Evolutionary conservation across 2,113 vertebrate species (phyloP).

Genomic region (Platichthys stellatus): DNA sequence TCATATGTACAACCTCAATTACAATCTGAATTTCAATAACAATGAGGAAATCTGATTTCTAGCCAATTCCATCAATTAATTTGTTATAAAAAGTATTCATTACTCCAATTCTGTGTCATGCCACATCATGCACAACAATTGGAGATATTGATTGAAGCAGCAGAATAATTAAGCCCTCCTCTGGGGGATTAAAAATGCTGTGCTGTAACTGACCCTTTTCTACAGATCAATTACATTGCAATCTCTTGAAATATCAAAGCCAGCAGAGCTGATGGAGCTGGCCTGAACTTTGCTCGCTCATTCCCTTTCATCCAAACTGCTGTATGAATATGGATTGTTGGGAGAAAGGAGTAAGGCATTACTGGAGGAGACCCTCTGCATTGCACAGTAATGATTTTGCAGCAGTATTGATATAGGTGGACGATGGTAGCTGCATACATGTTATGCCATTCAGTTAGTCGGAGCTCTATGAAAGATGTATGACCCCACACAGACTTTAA

Average conservation of each 20-base stretch:
- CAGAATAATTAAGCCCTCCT: slow-evolving; percentile 45
- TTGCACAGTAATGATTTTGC: too few species aligned
- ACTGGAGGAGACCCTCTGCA: too few species aligned
- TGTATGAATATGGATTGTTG: slow-evolving; percentile 56
- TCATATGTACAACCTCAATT: background rate
- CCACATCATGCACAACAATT: slow-evolving; percentile 44
- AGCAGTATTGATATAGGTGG: slow-evolving; percentile 33
- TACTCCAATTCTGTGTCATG: slow-evolving; percentile 12
- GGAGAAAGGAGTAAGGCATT: slow-evolving; percentile 21
- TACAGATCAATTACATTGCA: slow-evolving; percentile 43
- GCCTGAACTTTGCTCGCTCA: background rate
- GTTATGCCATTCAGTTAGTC: slow-evolving; percentile 42
- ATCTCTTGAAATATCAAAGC: background rate
- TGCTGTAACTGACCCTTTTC: slow-evolving; percentile 25
- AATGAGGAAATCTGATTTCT: background rate
- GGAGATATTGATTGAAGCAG: slow-evolving; percentile 41
- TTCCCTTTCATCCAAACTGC: slow-evolving; percentile 40
- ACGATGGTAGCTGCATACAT: slow-evolving; percentile 25
- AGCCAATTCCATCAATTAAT: slow-evolving; percentile 22
- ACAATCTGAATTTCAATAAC: background rate
- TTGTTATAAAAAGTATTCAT: slow-evolving; percentile 33
- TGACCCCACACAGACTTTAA: too few species aligned
- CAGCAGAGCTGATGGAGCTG: background rate
- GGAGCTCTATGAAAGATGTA: slow-evolving; percentile 55
- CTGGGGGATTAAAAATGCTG: slow-evolving; percentile 30